phyloP scores from a whole-genome alignment of 2,888 invertebrate genomes.

The Andricus curvator region DNA sequence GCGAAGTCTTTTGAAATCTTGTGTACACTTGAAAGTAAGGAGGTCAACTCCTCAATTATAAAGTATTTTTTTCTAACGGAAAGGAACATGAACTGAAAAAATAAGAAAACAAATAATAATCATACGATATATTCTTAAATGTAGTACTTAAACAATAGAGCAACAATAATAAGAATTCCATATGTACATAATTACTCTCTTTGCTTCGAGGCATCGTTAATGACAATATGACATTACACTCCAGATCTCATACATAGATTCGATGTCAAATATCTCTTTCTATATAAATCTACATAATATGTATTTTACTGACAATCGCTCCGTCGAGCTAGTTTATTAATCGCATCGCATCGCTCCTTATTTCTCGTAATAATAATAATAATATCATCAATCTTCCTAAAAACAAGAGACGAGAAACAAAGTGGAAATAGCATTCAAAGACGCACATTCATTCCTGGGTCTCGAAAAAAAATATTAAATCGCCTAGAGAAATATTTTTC shows the following conservation, averaged over 20 bases:
- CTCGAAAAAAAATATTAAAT: not conserved
- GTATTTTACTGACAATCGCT: slow-evolving; percentile 49
- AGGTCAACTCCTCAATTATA: too few species aligned
- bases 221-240: slow-evolving; percentile 15
- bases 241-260: slow-evolving; percentile 44
- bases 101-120: not conserved
- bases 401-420: not conserved
- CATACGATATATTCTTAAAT: slow-evolving; percentile 66
- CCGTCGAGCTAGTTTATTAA: slow-evolving; percentile 44
- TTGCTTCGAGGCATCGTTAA: slow-evolving; percentile 49
- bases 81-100: not conserved
- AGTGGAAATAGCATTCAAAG: not conserved
- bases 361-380: not conserved
- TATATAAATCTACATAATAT: slow-evolving; percentile 51
- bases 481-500: not conserved
- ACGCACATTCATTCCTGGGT: not conserved
- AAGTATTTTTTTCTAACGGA: not conserved
- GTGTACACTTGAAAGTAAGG: too few species aligned
- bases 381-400: slow-evolving; percentile 22
- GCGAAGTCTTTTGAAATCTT: too few species aligned
- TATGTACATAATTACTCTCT: slow-evolving; percentile 68
- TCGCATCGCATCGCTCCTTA: not conserved
- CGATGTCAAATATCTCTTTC: slow-evolving; percentile 56
- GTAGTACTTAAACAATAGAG: slow-evolving; percentile 74
- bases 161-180: slow-evolving; percentile 72